Evolutionary conservation across 2,797 vertebrate species (phyloP).

Genomic region (Diceros bicornis): DNA sequence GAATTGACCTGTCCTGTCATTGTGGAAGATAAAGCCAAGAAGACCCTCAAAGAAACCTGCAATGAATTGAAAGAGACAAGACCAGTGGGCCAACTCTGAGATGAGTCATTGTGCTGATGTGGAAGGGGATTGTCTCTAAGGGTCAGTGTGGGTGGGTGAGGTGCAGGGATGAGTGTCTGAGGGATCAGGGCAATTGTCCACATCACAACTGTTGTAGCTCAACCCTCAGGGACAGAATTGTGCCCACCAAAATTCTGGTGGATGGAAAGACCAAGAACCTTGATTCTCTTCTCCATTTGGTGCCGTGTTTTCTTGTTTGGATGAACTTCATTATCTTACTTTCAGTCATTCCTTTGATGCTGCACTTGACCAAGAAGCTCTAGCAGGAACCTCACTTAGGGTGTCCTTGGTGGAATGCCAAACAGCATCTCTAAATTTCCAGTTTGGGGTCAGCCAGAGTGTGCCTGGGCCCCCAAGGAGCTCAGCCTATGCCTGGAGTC

Average conservation of each 20-base stretch:
- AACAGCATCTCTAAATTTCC: neutral
- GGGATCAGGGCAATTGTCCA: neutral
- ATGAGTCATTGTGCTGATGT: neutral
- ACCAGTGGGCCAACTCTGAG: neutral
- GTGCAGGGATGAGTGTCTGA: neutral
- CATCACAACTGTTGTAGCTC: accelerated
- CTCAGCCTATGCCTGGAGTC: neutral
- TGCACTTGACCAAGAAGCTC: neutral
- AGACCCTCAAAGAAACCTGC: neutral
- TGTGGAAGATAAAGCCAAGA: neutral
- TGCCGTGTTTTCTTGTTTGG: neutral
- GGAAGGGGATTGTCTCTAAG: accelerated
- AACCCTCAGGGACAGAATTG: neutral
- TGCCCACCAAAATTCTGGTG: neutral
- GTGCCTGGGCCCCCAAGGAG: neutral
- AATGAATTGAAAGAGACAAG: neutral
- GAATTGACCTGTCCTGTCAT: neutral
- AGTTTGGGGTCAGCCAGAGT: neutral
- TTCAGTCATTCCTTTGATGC: neutral
- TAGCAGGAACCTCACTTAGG: neutral
- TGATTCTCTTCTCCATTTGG: neutral
- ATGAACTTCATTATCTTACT: neutral
- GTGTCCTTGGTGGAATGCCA: neutral
- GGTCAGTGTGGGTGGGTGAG: too few relatives aligned
- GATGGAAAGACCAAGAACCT: neutral